phyloP scores from a whole-genome alignment of 2,888 invertebrate genomes.

The Nemapogon koenigi region DNA sequence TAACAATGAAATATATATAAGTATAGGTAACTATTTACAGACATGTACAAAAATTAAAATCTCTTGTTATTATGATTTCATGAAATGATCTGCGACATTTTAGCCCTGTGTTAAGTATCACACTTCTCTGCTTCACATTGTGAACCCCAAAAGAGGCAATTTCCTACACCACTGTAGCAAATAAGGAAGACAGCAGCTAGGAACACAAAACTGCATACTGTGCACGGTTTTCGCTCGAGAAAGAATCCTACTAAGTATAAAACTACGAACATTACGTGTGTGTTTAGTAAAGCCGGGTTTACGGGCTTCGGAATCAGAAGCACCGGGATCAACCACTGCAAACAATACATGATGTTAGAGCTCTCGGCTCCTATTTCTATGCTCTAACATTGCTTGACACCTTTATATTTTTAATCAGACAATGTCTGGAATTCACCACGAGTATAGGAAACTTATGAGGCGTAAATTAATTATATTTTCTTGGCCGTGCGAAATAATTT shows the following conservation, averaged over 20 bases:
- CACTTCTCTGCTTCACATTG: conserved; percentile 76
- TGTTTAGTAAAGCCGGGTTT: conserved; percentile 94
- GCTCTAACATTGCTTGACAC: too few species aligned
- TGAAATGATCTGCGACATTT: too few species aligned
- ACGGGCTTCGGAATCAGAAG: conserved; percentile 96
- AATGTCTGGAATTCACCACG: too few species aligned
- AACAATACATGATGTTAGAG: conserved; percentile 89
- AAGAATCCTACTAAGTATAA: conserved; percentile 97
- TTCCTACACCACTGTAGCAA: conserved; percentile 95
- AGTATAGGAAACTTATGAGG: too few species aligned
- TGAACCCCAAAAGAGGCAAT: conserved; percentile 90
- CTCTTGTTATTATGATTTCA: too few species aligned
- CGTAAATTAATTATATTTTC: too few species aligned
- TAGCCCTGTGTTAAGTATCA: conserved; percentile 54
- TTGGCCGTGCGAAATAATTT: too few species aligned
- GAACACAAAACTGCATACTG: conserved; percentile 95
- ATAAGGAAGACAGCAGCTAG: conserved; percentile 90
- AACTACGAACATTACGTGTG: conserved; percentile 97
- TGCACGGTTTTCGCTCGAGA: conserved; percentile 94
- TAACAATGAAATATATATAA: too few species aligned
- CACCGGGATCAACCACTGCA: conserved; percentile 97
- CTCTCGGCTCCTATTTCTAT: too few species aligned
- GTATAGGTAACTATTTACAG: conserved; percentile 48
- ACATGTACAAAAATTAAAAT: conserved; percentile 39
- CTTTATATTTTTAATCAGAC: too few species aligned